Conservation (phyloP, 2,113 vertebrate species). For the Cairina moschata region DNA sequence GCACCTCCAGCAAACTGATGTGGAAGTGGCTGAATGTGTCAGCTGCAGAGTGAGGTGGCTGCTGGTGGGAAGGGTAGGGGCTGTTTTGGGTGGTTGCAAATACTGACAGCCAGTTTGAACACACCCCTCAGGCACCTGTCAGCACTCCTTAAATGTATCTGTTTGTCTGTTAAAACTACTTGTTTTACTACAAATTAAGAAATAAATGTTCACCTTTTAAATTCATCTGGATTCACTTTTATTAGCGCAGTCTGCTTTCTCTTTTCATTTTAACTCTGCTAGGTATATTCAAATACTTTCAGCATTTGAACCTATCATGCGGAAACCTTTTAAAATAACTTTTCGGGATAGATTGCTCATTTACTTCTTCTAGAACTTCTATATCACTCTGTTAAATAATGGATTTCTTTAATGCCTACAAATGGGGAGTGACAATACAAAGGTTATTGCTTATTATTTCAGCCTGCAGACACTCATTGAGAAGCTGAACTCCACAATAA, state of each 20-base stretch:
- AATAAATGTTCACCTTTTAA: neutral
- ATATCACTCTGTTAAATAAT: neutral
- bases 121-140: accelerated
- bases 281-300: neutral
- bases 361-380: neutral
- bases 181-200: neutral
- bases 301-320: neutral
- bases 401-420: neutral
- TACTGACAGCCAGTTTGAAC: neutral
- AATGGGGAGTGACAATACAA: neutral
- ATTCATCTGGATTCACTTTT: neutral
- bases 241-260: neutral
- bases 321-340: neutral
- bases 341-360: neutral
- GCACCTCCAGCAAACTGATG: neutral
- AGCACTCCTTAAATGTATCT: neutral
- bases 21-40: neutral
- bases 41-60: neutral
- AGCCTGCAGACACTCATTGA: neutral
- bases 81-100: neutral
- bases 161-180: neutral
- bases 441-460: neutral
- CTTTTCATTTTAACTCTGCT: neutral
- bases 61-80: neutral
- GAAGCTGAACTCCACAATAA: neutral